phyloP scores from a whole-genome alignment of 2,797 vertebrate species.

The Sciaenops ocellatus region DNA sequence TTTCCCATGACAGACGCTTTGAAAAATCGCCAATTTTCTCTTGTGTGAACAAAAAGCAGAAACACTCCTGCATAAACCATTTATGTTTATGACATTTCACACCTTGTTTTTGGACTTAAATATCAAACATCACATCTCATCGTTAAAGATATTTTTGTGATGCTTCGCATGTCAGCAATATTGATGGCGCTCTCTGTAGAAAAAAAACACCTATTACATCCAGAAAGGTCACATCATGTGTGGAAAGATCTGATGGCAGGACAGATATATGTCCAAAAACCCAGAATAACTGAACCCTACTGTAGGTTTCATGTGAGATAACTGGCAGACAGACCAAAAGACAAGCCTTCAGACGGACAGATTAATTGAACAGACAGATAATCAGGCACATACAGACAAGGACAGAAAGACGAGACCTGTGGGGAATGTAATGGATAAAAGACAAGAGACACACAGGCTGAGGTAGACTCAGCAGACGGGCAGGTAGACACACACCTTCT shows the following conservation, averaged over 20 bases:
- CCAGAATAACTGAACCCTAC: constrained; percentile 15
- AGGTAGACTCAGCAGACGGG: constrained; percentile 11
- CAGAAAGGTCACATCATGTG: constrained; percentile 42
- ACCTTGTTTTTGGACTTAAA: not conserved
- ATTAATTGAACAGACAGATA: constrained; percentile 4
- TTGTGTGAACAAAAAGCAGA: constrained; percentile 7
- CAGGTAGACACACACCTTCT: constrained; percentile 87
- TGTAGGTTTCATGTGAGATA: not conserved
- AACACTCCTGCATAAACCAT: constrained; percentile 5
- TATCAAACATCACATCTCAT: not conserved
- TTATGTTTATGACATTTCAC: not conserved
- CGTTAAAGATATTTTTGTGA: constrained; percentile 6
- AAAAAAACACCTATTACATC: constrained; percentile 26
- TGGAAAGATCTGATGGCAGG: constrained; percentile 19
- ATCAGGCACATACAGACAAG: not conserved
- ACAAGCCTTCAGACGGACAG: not conserved
- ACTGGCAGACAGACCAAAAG: not conserved
- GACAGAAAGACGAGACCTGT: constrained; percentile 2
- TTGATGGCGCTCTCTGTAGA: constrained; percentile 13
- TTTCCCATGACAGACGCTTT: constrained; percentile 48
- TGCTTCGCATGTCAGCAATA: constrained; percentile 17
- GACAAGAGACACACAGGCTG: constrained; percentile 4
- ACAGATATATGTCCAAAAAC: constrained; percentile 11
- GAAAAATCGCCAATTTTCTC: constrained; percentile 39
- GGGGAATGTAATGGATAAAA: not conserved